These are phyloP conservation scores for Lepidurus couesii DNA, from an alignment of 1,140 invertebrate genomes.

Conservation along the genomic window DNA sequence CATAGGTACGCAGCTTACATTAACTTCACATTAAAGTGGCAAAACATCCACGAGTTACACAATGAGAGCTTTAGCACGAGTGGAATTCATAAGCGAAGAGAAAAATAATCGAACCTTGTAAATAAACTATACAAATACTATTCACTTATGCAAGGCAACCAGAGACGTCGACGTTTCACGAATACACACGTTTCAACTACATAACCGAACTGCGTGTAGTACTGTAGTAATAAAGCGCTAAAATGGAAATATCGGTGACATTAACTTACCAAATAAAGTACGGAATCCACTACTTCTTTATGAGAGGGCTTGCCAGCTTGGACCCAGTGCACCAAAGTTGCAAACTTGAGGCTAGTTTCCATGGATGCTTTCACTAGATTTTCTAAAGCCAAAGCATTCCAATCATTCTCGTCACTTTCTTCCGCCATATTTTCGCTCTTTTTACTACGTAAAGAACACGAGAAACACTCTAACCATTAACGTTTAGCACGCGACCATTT, in stretches of 20 bases:
- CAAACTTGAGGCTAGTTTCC: neutral
- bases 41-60: too few relatives aligned
- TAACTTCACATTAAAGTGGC: too few relatives aligned
- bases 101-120: too few relatives aligned
- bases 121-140: too few relatives aligned
- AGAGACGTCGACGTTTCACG: too few relatives aligned
- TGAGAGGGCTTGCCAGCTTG: neutral
- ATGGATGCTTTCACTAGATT: constrained; percentile 1
- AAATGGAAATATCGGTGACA: neutral
- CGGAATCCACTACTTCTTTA: neutral
- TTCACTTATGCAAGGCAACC: too few relatives aligned
- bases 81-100: too few relatives aligned
- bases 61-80: too few relatives aligned
- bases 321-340: neutral
- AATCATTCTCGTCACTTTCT: constrained; percentile 7
- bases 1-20: too few relatives aligned
- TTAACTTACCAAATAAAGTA: neutral
- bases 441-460: neutral
- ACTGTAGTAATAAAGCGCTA: neutral
- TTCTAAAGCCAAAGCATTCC: neutral
- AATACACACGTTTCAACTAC: too few relatives aligned
- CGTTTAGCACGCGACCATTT: constrained; percentile 12
- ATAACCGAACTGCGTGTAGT: too few relatives aligned
- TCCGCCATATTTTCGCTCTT: neutral
- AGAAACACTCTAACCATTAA: neutral